Evolutionary conservation across 2,113 vertebrate species (phyloP).

Genomic region (Plecotus auritus): DNA sequence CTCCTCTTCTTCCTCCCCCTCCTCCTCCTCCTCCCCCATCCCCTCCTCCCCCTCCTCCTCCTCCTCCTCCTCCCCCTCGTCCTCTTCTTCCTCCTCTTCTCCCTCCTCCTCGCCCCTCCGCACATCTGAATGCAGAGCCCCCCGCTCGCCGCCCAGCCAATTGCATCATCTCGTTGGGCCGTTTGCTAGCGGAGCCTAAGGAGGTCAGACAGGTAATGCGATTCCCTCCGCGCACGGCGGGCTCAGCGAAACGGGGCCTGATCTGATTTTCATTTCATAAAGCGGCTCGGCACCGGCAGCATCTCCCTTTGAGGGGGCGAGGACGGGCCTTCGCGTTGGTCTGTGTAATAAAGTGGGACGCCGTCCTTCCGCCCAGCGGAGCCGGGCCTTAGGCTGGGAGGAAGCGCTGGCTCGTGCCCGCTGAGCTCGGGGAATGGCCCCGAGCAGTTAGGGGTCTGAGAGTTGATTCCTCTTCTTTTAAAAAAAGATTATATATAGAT

Average conservation of each 20-base stretch:
- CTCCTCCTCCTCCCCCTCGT: too few species aligned
- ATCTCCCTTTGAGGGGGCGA: conserved; percentile 13
- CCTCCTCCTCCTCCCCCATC: too few species aligned
- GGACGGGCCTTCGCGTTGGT: conserved; percentile 9
- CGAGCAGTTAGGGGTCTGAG: rapidly evolving
- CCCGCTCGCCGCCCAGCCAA: not conserved
- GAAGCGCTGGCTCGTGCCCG: not conserved
- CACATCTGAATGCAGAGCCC: conserved; percentile 5
- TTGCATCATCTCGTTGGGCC: not conserved
- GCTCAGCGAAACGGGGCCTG: not conserved
- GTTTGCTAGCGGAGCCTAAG: not conserved
- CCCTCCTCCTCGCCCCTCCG: rapidly evolving
- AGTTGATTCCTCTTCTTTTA: rapidly evolving
- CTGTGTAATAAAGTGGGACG: conserved; percentile 19
- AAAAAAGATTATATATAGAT: too few species aligned
- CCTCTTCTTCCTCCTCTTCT: too few species aligned
- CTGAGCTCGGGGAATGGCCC: not conserved
- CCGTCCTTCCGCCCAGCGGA: not conserved
- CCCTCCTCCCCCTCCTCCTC: too few species aligned
- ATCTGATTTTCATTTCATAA: conserved; percentile 62
- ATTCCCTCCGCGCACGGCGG: conserved; percentile 13
- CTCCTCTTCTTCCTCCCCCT: too few species aligned
- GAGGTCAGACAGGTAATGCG: conserved; percentile 57
- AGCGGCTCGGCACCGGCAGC: conserved; percentile 18
- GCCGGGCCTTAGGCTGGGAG: not conserved